Evolutionary conservation across 2,888 invertebrate species (phyloP).

Genomic region (Ischnus inquisitorius): DNA sequence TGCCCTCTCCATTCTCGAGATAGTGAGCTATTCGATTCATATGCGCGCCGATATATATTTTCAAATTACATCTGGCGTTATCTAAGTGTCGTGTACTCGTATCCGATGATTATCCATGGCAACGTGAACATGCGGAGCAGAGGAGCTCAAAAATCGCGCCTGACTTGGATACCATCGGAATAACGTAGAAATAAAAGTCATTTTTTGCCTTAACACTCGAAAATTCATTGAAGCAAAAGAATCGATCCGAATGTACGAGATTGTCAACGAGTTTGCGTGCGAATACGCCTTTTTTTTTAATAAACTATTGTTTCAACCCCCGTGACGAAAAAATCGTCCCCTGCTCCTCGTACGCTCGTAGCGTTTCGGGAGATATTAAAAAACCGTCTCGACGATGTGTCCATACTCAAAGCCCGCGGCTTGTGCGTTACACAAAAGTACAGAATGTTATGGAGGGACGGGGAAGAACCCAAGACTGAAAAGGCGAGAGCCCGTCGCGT

Average conservation of each 20-base stretch:
- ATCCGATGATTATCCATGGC: not conserved
- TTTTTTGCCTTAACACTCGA: constrained; percentile 14
- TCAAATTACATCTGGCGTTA: not conserved
- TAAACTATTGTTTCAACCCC: constrained; percentile 70
- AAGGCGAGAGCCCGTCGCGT: not conserved
- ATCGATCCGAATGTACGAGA: not conserved
- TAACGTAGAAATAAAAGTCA: not conserved
- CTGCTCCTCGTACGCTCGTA: constrained; percentile 29
- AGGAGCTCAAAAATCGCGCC: not conserved
- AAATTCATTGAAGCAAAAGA: constrained; percentile 3
- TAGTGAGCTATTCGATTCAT: not conserved
- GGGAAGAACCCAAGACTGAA: not conserved
- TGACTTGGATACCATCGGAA: not conserved
- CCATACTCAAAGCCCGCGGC: constrained; percentile 5
- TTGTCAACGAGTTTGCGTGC: constrained; percentile 51
- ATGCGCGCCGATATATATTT: not conserved
- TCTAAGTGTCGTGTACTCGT: not conserved
- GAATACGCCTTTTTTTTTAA: constrained; percentile 67
- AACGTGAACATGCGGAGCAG: not conserved
- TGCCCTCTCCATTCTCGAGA: not conserved
- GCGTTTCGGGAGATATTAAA: constrained; percentile 67
- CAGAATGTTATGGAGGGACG: not conserved
- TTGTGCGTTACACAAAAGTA: not conserved
- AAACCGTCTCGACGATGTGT: constrained; percentile 48
- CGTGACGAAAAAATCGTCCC: constrained; percentile 12